These are phyloP conservation scores for Hoplostethus mediterraneus DNA, from an alignment of 2,797 vertebrate species.

Conservation along the genomic window DNA sequence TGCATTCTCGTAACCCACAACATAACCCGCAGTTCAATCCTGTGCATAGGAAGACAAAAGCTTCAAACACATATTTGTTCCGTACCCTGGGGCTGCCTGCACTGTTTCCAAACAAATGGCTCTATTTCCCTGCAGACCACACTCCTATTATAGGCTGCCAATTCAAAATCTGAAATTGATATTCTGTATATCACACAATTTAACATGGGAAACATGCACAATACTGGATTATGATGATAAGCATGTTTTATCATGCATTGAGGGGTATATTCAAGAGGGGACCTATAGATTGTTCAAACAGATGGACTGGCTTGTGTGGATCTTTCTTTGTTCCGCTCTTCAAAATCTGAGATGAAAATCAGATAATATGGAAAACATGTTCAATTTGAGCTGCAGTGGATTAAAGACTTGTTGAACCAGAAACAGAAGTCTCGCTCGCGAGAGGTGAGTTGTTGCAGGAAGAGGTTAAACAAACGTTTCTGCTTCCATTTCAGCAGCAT, in stretches of 20 bases:
- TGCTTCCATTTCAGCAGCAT: no score
- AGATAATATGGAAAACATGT: conserved; percentile 68
- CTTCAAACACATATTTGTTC: conserved; percentile 66
- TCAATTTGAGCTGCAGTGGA: conserved; percentile 56
- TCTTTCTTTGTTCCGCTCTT: conserved; percentile 57
- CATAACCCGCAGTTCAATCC: conserved; percentile 28
- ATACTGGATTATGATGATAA: conserved; percentile 65
- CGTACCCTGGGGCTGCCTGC: conserved; percentile 37
- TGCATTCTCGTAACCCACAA: conserved; percentile 41
- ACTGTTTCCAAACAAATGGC: conserved; percentile 63
- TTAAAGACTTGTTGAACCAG: conserved; percentile 22
- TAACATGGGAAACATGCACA: conserved; percentile 65
- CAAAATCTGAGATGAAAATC: conserved; percentile 65
- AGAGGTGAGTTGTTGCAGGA: no score
- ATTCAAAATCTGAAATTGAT: conserved; percentile 58
- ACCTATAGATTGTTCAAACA: conserved; percentile 74
- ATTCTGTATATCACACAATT: conserved; percentile 56
- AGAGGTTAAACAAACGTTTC: no score
- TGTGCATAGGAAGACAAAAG: conserved; percentile 51
- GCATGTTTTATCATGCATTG: conserved; percentile 74
- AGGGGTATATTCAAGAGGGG: conserved; percentile 50
- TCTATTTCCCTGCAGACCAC: conserved; percentile 49
- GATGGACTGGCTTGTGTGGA: conserved; percentile 62
- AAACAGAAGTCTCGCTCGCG: no score
- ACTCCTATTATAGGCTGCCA: conserved; percentile 49